A percentile compares a stretch with the other conserved stretches of the same genome.
Conservation (phyloP, 2,888 invertebrate species). For the Siphlonurus alternatus region DNA sequence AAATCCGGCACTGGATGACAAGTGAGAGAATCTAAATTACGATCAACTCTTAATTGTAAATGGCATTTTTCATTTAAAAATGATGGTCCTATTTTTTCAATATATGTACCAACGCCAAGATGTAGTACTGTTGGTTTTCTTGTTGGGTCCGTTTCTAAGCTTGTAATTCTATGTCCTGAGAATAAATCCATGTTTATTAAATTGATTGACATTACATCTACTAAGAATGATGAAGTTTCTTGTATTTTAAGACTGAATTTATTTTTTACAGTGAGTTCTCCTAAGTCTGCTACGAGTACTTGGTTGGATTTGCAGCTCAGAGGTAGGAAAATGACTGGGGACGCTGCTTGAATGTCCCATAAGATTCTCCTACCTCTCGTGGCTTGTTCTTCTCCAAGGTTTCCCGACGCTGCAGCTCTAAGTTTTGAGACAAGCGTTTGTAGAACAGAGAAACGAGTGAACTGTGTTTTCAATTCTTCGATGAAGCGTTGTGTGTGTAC, state of each 20-base stretch:
- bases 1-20: slow-evolving; percentile 55
- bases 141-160: background rate
- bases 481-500: slow-evolving; percentile 90
- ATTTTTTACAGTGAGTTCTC: slow-evolving; percentile 60
- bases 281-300: slow-evolving; percentile 65
- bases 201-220: slow-evolving; percentile 58
- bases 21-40: slow-evolving; percentile 50
- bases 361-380: slow-evolving; percentile 33
- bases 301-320: slow-evolving; percentile 49
- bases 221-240: slow-evolving; percentile 31
- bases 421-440: background rate
- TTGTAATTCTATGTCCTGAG: slow-evolving; percentile 35
- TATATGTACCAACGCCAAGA: slow-evolving; percentile 11
- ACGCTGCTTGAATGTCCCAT: slow-evolving; percentile 45
- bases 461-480: slow-evolving; percentile 73
- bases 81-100: slow-evolving; percentile 41
- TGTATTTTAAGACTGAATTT: slow-evolving; percentile 36
- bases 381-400: slow-evolving; percentile 9
- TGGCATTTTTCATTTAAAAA: slow-evolving; percentile 69
- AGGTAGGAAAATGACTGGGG: slow-evolving; percentile 76
- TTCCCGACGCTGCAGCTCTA: slow-evolving; percentile 12
- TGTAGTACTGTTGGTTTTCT: background rate
- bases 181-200: slow-evolving; percentile 62
- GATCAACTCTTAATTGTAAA: slow-evolving; percentile 61
- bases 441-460: slow-evolving; percentile 49